Evolutionary conservation across 2,888 invertebrate genomes (phyloP), one percentile per base, ranked within the genome.

Genomic region (Drepanosiphum platanoidis): DNA sequence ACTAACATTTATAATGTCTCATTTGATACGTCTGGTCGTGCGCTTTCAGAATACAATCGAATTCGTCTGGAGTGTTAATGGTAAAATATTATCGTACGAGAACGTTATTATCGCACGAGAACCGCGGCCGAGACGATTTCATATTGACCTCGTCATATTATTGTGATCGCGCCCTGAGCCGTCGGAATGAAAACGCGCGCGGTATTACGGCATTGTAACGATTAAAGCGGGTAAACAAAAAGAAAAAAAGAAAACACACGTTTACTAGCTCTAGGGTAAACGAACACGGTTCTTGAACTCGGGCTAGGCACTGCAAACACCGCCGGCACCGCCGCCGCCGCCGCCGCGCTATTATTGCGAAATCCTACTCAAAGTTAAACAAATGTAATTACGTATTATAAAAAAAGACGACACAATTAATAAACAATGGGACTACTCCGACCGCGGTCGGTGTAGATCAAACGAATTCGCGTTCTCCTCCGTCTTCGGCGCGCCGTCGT

Each of bases 381-480:
- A 64, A 64, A 64, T 64, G 30, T 64, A 30, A 64, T 64, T 64
- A 64, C 8, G 30, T 13, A 64, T n/a, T n/a, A n/a, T n/a, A n/a
- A 79, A 80, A 58, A 52, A 80, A 80, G 52, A 81, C 13, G 71
- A 71, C 81, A 8, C 18, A 72, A 82, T 82, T 82, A 61, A 82
- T 82, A 82, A 72, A 82, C 81, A 82, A 82, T 82, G 61, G 71
- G 32, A n/a, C 58, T 13, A 58, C 58, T 36, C 13, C 13, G 39
- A 27, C 30, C 42, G 18, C 30, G 42, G 61, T 32, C 58, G 30
- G 39, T 58, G 39, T 58, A 32, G 72, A 82, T 82, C 81, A 82
- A 82, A 82, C 71, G 30, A 68, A 36, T n/a, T n/a, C n/a, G n/a
- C n/a, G n/a, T n/a, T n/a, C 34, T 52, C 71, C 58, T 52, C 46